Evolutionary conservation across 2,888 invertebrate genomes (phyloP).

Genomic region (Caenorhabditis angaria): DNA sequence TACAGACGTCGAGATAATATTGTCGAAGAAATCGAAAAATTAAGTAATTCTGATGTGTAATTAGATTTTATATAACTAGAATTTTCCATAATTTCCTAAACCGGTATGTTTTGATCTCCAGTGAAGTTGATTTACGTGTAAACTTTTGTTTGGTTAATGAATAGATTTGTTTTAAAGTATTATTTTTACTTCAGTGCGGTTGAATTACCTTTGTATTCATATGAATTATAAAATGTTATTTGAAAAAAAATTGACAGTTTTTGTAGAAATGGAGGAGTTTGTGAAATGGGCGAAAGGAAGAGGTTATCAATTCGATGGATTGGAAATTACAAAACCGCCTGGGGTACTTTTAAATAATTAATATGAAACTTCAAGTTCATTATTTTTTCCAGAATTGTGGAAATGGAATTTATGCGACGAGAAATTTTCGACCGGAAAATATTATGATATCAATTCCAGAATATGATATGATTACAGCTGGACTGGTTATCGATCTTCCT

Average conservation of each 20-base stretch:
- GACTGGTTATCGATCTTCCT: constrained; percentile 50
- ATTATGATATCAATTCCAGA: constrained; percentile 45
- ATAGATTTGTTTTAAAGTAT: neutral
- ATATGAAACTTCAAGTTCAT: neutral
- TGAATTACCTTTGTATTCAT: neutral
- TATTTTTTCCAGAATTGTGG: constrained; percentile 42
- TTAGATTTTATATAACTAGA: neutral
- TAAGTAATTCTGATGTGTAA: constrained; percentile 5
- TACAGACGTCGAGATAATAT: constrained; percentile 23
- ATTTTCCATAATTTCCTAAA: too few species aligned
- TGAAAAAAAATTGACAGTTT: neutral
- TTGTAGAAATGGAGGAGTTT: constrained; percentile 44
- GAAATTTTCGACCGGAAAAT: constrained; percentile 34
- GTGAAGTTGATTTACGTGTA: too few species aligned
- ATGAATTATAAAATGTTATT: neutral
- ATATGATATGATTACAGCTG: constrained; percentile 49
- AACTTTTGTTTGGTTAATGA: neutral
- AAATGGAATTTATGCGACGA: constrained; percentile 51
- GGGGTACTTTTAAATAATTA: constrained; percentile 15
- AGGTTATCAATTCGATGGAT: constrained; percentile 47
- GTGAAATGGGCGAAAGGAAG: constrained; percentile 43
- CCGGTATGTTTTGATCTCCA: too few species aligned
- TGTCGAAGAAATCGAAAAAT: constrained; percentile 10
- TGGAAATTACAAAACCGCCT: constrained; percentile 44
- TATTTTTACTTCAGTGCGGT: neutral